A percentile compares a stretch with the other conserved stretches of the same genome.
Conservation (phyloP, 2,797 vertebrate genomes). For the Coluber constrictor region DNA sequence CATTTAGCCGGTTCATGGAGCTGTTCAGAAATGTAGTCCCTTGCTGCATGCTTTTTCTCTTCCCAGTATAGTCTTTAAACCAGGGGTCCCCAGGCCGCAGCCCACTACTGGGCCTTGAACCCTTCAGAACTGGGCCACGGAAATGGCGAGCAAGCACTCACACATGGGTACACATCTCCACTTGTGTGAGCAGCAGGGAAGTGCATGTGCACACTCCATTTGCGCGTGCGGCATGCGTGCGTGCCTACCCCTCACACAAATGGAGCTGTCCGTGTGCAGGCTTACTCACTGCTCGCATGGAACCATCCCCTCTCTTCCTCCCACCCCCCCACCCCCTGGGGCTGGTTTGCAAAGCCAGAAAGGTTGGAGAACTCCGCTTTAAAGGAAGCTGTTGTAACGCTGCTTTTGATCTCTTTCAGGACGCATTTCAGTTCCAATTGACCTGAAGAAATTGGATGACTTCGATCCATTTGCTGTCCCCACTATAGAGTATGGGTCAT, state of each 20-base stretch:
- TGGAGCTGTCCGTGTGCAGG: neutral
- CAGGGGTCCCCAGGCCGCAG: neutral
- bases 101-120: neutral
- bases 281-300: neutral
- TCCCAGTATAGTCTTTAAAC: neutral
- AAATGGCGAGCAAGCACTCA: neutral
- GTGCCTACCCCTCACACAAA: neutral
- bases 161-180: neutral
- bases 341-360: neutral
- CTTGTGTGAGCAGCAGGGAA: neutral
- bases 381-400: neutral
- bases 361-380: neutral
- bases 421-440: constrained; percentile 91
- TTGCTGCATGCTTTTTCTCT: neutral
- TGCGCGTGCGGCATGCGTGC: rapidly evolving
- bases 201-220: neutral
- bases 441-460: constrained; percentile 79
- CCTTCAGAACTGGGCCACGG: neutral
- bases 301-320: neutral
- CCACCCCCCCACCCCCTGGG: neutral
- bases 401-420: constrained; percentile 69
- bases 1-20: neutral
- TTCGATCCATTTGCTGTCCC: constrained; percentile 92
- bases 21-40: neutral
- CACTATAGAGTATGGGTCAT: constrained; percentile 81